A percentile compares a stretch with the other conserved stretches of the same genome.
These are phyloP conservation scores for Pseudotriccus pelzelni DNA, from an alignment of 2,797 vertebrate genomes.

Conservation along the genomic window DNA sequence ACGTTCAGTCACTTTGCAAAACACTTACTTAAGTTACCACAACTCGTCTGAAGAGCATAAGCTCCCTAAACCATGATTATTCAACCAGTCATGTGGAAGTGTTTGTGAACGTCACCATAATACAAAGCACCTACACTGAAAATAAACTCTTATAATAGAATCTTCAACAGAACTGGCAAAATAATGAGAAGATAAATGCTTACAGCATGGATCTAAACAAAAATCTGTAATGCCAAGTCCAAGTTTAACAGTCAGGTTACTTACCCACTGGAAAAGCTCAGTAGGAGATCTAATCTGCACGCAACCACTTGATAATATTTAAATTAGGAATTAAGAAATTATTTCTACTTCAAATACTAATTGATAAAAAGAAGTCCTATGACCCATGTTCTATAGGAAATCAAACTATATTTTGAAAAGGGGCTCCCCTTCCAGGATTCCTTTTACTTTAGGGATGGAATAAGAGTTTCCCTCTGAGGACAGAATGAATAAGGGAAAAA, in stretches of 20 bases:
- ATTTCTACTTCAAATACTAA: conserved; percentile 7
- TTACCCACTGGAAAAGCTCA: not conserved
- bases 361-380: not conserved
- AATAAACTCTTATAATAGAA: not conserved
- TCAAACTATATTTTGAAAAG: not conserved
- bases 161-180: not conserved
- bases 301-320: not conserved
- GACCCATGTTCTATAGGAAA: not conserved
- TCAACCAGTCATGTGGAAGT: not conserved
- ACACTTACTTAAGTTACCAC: not conserved
- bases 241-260: not conserved
- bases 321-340: not conserved
- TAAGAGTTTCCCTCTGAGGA: not conserved
- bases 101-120: not conserved
- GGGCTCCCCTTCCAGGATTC: not conserved
- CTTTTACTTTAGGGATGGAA: not conserved
- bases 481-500: not conserved
- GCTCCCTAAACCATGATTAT: not conserved
- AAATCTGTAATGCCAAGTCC: not conserved
- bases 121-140: not conserved
- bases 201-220: not conserved
- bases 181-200: not conserved
- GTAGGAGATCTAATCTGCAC: not conserved
- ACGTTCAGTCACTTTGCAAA: not conserved
- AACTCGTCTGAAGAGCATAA: not conserved